Evolutionary conservation across 2,888 invertebrate species (phyloP), one percentile per base, ranked within the genome.

Genomic region (Mayetiola destructor): DNA sequence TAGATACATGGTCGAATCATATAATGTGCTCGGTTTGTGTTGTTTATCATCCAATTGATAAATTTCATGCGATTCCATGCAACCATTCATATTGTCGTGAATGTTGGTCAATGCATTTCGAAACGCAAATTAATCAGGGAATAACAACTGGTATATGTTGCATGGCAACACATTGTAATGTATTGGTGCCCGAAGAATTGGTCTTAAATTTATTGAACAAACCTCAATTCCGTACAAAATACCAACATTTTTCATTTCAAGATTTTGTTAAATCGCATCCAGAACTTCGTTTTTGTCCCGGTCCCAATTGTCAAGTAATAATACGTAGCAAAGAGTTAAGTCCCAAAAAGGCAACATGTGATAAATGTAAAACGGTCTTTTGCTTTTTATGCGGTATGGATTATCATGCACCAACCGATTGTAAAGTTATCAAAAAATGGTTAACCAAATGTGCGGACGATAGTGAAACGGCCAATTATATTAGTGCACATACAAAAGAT

Each of bases 371-470:
- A 73, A 82, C 88, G 56, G 76, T 84, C 57, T 96, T 95, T 69
- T 99, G 97, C 79, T 95, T 89, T 70, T 86, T 85, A 62, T 99
- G 99, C 74, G 94, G 96, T 61, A 87, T 87, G 66, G 92, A 95
- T 64, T 99, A 99, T 72, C 99, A 99, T 71, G 97, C 97, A 23
- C 99, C 99, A 27, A 95, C 97, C 3, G 93, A 94, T 72, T 99
- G 99, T 72, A 80, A 83, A 61, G 87, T 92, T 35, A 97, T 99
- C 63, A 89, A 88, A 67, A 88, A 88, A 66, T 99, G 99, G 99
- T 77, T 97, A 60, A 95, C 94, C n/a, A 99, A 99, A 75, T 99
- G 99, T 75, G 96, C 95, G 56, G 99, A 99, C 74, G 99, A 99
- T 74, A 96, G 95, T 60, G 99, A 99, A 76, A 99, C 99, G 56